These are phyloP conservation scores for Megaptera novaeangliae DNA, from an alignment of 2,113 vertebrate genomes.

Conservation along the genomic window DNA sequence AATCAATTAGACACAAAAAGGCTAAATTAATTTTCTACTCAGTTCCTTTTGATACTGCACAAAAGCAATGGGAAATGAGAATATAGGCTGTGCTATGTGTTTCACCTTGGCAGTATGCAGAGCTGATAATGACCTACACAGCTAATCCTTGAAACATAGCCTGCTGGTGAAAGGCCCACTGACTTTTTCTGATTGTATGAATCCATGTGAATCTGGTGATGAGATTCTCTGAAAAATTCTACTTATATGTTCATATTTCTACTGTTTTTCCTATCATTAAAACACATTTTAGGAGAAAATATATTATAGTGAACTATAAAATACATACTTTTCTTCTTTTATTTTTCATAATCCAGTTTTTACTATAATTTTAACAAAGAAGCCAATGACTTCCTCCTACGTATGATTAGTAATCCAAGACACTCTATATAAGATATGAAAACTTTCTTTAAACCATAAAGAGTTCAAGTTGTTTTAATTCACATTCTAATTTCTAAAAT, in stretches of 20 bases:
- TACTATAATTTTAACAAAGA: background rate
- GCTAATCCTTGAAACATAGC: background rate
- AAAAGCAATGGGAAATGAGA: background rate
- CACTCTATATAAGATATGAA: background rate
- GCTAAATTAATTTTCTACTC: background rate
- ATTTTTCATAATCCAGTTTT: background rate
- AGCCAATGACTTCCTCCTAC: background rate
- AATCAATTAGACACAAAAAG: rapidly evolving
- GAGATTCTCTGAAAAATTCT: conserved; percentile 11
- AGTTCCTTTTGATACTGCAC: background rate
- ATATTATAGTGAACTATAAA: background rate
- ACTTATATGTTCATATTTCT: background rate
- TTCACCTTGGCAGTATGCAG: background rate
- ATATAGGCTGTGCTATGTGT: background rate
- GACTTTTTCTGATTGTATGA: background rate
- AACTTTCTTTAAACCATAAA: background rate
- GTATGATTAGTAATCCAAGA: background rate
- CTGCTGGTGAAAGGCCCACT: background rate
- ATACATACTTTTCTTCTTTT: background rate
- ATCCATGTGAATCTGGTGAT: background rate
- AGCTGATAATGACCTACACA: background rate
- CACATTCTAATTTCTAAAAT: background rate
- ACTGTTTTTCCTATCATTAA: conserved; percentile 52
- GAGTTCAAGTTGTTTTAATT: background rate
- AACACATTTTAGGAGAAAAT: background rate